Evolutionary conservation across 2,888 invertebrate genomes (phyloP), one percentile per base, ranked within the genome.

Genomic region (Brachyptera risi): DNA sequence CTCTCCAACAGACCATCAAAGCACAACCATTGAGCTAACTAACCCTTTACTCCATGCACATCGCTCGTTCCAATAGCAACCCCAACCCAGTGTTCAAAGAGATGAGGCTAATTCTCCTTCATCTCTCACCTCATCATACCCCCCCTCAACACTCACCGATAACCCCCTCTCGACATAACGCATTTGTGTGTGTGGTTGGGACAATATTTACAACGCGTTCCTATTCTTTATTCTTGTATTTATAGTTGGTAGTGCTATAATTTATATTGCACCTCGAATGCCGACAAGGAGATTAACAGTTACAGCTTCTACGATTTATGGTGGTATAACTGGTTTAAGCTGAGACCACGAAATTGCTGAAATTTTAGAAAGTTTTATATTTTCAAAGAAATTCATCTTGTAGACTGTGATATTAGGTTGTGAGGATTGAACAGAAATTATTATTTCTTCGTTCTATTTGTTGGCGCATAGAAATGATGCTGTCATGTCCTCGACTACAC

Each of bases 201-300:
- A 23, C 59, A 59, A 59, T 54, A 59, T 54, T 54, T 54, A 40
- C 54, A 54, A 54, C 54, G 40, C 42, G n/a, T 51, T 54, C 54
- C 59, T 38, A 13, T 59, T 17, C 44, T 42, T 42, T 19, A 27
- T 31, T 44, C 59, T 38, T 54, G 42, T 44, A 51, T 59, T 59
- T 59, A 54, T 59, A 42, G 31, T 54, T 27, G n/a, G 38, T 54
- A 26, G 56, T 40, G 47, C 60, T 47, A 56, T 60, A 60, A 60
- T 56, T 44, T 56, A 56, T 56, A 60, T 51, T 26, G 56, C 31
- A 56, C 42, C 56, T 51, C 15, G 17, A 4, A 35, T 37, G 60
- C 60, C 60, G 60, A 54, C 60, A 60, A 60, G 44, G 60, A 47
- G 59, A 59, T 59, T 59, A 59, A 59, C 26, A 51, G 19, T 21